These are phyloP conservation scores for Lithobates sylvaticus DNA, from an alignment of 2,797 vertebrate genomes.

Conservation along the genomic window DNA sequence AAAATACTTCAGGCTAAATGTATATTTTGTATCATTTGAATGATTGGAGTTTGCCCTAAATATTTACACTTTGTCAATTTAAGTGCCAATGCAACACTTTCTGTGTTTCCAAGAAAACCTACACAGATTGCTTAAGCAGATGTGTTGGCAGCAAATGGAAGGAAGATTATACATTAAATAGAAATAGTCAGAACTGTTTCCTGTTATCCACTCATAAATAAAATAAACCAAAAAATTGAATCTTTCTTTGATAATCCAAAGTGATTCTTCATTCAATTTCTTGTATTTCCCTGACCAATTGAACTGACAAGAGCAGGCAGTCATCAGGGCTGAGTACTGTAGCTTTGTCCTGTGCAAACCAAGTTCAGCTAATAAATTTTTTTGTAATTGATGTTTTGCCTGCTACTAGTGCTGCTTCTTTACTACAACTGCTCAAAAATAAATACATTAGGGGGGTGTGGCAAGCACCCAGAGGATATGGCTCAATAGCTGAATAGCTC, in stretches of 20 bases:
- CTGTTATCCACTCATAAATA: neutral
- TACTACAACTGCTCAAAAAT: too few relatives aligned
- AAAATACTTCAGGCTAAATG: neutral
- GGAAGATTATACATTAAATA: slow-evolving; percentile 35
- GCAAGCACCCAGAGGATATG: too few relatives aligned
- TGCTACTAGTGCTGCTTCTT: too few relatives aligned
- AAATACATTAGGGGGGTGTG: too few relatives aligned
- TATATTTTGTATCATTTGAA: slow-evolving; percentile 16
- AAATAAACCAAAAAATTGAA: neutral
- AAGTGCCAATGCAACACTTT: slow-evolving; percentile 32
- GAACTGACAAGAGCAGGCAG: neutral
- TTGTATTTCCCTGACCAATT: neutral
- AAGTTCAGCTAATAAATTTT: too few relatives aligned
- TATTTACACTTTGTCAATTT: slow-evolving; percentile 31
- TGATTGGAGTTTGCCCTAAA: slow-evolving; percentile 14
- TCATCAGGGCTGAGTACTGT: neutral
- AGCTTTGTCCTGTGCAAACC: too few relatives aligned
- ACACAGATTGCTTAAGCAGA: slow-evolving; percentile 51
- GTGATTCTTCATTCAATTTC: neutral
- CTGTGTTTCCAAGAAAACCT: slow-evolving; percentile 50
- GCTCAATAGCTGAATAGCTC: too few relatives aligned
- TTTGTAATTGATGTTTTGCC: too few relatives aligned
- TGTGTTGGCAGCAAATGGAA: slow-evolving; percentile 40
- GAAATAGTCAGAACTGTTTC: slow-evolving; percentile 23
- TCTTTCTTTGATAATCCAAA: neutral